Percentiles rank a stretch among this genome's conserved stretches.
These are phyloP conservation scores for Thalassophryne amazonica DNA, from an alignment of 2,797 vertebrate species.

Conservation along the genomic window DNA sequence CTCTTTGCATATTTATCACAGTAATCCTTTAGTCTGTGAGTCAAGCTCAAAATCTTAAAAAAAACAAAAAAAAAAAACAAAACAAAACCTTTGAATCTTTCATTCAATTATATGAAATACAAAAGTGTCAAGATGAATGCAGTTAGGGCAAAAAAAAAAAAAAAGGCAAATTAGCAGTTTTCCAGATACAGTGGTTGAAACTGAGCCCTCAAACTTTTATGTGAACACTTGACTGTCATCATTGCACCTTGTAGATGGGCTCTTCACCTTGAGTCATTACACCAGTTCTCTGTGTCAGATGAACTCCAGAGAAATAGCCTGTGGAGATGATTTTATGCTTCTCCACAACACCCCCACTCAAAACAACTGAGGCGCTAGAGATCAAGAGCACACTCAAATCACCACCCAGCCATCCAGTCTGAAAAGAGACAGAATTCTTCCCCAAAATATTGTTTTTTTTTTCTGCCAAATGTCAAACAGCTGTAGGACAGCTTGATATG, in stretches of 20 bases:
- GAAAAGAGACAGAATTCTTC: conserved; percentile 50
- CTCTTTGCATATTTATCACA: no score
- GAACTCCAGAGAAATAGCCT: conserved; percentile 14
- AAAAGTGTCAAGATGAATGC: no score
- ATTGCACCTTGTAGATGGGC: conserved; percentile 24
- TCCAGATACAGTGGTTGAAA: conserved; percentile 17
- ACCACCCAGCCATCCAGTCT: conserved; percentile 26
- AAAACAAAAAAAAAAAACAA: no score
- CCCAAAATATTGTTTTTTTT: conserved; percentile 41
- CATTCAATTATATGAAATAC: no score
- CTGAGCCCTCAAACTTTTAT: conserved; percentile 10
- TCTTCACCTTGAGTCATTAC: conserved; percentile 46
- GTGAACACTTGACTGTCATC: conserved; percentile 24
- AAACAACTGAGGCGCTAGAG: conserved; percentile 44
- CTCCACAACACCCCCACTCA: neutral
- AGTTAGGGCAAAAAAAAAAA: no score
- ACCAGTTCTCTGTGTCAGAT: conserved; percentile 25
- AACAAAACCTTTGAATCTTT: no score
- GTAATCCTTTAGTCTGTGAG: no score
- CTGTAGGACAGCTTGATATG: conserved; percentile 25
- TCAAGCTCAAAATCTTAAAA: no score
- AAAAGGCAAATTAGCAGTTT: no score
- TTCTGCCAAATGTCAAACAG: conserved; percentile 32
- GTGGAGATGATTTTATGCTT: conserved; percentile 28
- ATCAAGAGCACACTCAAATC: conserved; percentile 42